Conservation (phyloP, 35 echinoderm and acorn worm genomes). For the Lytechinus variegatus region DNA sequence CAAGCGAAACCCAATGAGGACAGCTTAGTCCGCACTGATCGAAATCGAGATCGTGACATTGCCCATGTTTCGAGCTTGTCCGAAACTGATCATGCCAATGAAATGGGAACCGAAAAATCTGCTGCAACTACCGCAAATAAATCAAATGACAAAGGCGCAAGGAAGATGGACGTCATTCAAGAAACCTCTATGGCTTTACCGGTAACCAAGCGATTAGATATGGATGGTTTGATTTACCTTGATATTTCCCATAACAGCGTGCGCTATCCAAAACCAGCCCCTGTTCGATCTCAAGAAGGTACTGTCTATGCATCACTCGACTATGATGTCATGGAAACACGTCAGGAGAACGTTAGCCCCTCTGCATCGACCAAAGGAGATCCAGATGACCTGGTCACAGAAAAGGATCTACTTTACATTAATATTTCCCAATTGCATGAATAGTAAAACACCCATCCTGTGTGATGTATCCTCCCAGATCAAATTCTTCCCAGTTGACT, state of each 20-base stretch:
- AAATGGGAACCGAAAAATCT: not conserved
- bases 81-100: not conserved
- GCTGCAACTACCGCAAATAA: not conserved
- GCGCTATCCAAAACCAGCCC: not conserved
- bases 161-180: not conserved
- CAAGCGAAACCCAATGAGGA: not conserved
- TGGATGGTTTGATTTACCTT: not conserved
- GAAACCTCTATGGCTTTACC: not conserved
- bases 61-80: not conserved
- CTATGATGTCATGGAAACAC: not conserved
- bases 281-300: not conserved
- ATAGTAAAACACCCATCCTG: no score
- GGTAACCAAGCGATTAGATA: not conserved
- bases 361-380: not conserved
- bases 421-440: no score
- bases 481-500: no score
- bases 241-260: not conserved
- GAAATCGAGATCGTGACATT: not conserved
- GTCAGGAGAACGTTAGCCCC: not conserved
- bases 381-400: no score
- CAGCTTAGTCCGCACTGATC: not conserved
- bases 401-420: no score
- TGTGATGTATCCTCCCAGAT: no score
- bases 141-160: not conserved
- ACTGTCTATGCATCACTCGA: not conserved